These are phyloP conservation scores for Gobionotothen gibberifrons DNA, from an alignment of 2,797 vertebrate genomes.

Conservation along the genomic window DNA sequence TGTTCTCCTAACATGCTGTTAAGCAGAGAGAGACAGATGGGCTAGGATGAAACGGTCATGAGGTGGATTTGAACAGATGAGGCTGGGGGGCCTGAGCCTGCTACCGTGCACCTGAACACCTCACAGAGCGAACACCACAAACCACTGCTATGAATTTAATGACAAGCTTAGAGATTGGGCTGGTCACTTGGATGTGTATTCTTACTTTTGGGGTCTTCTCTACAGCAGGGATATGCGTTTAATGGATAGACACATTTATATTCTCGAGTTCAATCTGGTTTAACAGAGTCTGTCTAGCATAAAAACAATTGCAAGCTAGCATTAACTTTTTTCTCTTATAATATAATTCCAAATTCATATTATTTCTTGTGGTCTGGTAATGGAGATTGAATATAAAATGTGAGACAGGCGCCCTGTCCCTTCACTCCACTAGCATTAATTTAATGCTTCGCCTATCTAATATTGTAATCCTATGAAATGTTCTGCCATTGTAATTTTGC, in stretches of 20 bases:
- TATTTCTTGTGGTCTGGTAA: constrained; percentile 51
- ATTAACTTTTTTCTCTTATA: constrained; percentile 29
- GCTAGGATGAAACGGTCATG: constrained; percentile 23
- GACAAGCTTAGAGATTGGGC: not conserved
- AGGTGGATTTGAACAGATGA: constrained; percentile 56
- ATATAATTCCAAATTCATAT: constrained; percentile 55
- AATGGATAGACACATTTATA: constrained; percentile 27
- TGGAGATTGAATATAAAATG: constrained; percentile 58
- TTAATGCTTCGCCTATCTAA: constrained; percentile 78
- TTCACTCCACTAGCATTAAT: constrained; percentile 64
- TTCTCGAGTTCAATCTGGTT: constrained; percentile 28
- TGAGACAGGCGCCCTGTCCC: constrained; percentile 26
- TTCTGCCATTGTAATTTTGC: constrained; percentile 71
- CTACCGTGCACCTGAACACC: constrained; percentile 36
- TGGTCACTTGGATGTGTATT: not conserved
- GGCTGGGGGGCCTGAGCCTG: constrained; percentile 24
- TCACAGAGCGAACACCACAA: not conserved
- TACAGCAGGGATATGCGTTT: constrained; percentile 5
- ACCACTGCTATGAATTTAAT: constrained; percentile 9
- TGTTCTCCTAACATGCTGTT: constrained; percentile 22
- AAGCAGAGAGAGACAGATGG: constrained; percentile 37
- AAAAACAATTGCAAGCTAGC: constrained; percentile 40
- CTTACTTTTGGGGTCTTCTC: not conserved
- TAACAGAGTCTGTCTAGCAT: constrained; percentile 42
- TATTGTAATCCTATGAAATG: constrained; percentile 65